A percentile compares a stretch with the other conserved stretches of the same genome.
Evolutionary conservation across 2,113 vertebrate genomes (phyloP).

Genomic region (Globicephala melas): DNA sequence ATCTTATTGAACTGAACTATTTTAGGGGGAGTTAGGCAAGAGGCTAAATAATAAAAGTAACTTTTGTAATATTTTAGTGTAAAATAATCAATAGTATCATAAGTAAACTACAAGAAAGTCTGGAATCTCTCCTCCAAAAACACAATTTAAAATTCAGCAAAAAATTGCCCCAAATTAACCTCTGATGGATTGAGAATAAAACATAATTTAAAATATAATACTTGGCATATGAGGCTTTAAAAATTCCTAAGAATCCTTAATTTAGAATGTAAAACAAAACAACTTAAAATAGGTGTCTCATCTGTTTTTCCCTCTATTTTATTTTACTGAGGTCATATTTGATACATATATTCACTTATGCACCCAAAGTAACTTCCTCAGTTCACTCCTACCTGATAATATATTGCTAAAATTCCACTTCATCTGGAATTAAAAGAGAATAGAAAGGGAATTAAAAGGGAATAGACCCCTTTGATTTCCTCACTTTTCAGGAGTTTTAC

Average conservation of each 20-base stretch:
- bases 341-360: background rate
- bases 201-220: constrained; percentile 1
- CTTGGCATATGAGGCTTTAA: background rate
- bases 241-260: background rate
- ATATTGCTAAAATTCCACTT: background rate
- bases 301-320: background rate
- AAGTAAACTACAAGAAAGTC: background rate
- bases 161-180: background rate
- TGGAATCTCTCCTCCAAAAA: background rate
- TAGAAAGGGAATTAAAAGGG: no score
- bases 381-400: background rate
- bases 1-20: background rate
- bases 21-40: background rate
- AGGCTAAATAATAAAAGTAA: background rate
- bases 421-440: background rate
- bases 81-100: background rate
- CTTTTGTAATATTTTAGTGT: background rate
- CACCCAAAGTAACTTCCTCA: background rate
- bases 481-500: background rate
- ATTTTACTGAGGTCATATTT: background rate
- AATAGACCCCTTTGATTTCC: background rate
- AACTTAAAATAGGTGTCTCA: background rate
- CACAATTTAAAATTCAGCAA: background rate
- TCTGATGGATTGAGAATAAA: background rate
- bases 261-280: background rate